Percentiles rank a stretch among this genome's conserved stretches.
phyloP scores from a whole-genome alignment of 2,113 vertebrate genomes.

The Apeltes quadracus region DNA sequence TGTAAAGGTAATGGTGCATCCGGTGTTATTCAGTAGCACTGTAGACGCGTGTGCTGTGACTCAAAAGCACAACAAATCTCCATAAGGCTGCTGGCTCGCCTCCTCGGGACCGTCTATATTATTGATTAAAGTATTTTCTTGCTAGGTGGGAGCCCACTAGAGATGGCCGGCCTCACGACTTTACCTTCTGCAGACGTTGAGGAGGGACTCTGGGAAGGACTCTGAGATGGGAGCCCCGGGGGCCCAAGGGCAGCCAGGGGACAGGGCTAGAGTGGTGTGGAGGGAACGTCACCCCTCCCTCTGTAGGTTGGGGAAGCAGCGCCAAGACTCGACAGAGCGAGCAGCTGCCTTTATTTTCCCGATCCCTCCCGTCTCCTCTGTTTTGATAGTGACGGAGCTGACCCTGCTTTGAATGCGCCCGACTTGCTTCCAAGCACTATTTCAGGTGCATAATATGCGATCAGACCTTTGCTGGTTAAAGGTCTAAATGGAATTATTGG shows the following conservation, averaged over 20 bases:
- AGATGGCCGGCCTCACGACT: conserved; percentile 46
- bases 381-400: conserved; percentile 49
- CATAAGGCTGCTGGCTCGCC: conserved; percentile 44
- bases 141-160: conserved; percentile 54
- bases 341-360: conserved; percentile 81
- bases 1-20: not conserved
- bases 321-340: conserved; percentile 78
- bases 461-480: conserved; percentile 66
- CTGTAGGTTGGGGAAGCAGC: conserved; percentile 66
- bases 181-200: conserved; percentile 43
- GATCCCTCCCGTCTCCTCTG: conserved; percentile 41
- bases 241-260: conserved; percentile 72
- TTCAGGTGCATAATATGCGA: conserved; percentile 61
- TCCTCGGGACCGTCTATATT: conserved; percentile 51
- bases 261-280: conserved; percentile 52
- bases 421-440: conserved; percentile 50
- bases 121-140: conserved; percentile 71
- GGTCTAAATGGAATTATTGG: conserved; percentile 67
- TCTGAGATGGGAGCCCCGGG: conserved; percentile 54
- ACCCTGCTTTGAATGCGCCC: conserved; percentile 49
- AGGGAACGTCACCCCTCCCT: conserved; percentile 43
- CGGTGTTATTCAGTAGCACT: conserved; percentile 16
- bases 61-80: conserved; percentile 43
- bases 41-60: conserved; percentile 32
- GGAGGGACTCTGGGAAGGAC: conserved; percentile 54